A percentile compares a stretch with the other conserved stretches of the same genome.
phyloP scores from a whole-genome alignment of 1,140 invertebrate genomes.

The Subanguina moxae region DNA sequence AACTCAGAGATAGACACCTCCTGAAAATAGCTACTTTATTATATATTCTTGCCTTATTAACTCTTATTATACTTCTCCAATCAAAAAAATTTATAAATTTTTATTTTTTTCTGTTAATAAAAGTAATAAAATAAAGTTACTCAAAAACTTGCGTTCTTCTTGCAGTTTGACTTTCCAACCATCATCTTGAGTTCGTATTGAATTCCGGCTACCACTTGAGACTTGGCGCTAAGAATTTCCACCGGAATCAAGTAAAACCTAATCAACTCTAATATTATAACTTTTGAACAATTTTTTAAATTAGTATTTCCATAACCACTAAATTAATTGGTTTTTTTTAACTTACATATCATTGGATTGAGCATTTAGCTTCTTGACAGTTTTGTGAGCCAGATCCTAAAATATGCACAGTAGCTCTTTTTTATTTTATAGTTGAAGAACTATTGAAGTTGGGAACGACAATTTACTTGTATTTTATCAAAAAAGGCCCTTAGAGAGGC shows the following conservation, averaged over 20 bases:
- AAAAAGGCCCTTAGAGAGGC: too few relatives aligned
- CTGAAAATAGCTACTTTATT: slow-evolving; percentile 9
- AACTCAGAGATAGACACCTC: neutral
- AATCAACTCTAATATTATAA: too few relatives aligned
- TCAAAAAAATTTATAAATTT: too few relatives aligned
- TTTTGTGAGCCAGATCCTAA: slow-evolving; percentile 9
- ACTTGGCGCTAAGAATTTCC: slow-evolving; percentile 14
- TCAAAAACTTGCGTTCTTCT: slow-evolving; percentile 22
- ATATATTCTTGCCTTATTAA: neutral
- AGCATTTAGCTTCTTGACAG: slow-evolving; percentile 7
- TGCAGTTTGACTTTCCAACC: slow-evolving; percentile 19
- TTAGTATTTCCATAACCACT: too few relatives aligned
- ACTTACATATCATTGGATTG: slow-evolving; percentile 7
- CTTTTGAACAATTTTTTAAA: too few relatives aligned
- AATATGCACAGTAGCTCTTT: neutral
- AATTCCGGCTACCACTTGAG: slow-evolving; percentile 23
- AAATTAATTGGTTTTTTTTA: too few relatives aligned
- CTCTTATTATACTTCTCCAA: neutral
- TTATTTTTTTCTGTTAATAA: too few relatives aligned
- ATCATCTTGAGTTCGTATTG: slow-evolving; percentile 18
- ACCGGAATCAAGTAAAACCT: slow-evolving; percentile 10
- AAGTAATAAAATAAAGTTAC: too few relatives aligned
- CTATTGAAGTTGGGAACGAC: too few relatives aligned
- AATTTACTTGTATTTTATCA: neutral
- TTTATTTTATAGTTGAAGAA: neutral